phyloP scores from a whole-genome alignment of 2,888 invertebrate genomes.

The Drosophila nr. perissopoda region DNA sequence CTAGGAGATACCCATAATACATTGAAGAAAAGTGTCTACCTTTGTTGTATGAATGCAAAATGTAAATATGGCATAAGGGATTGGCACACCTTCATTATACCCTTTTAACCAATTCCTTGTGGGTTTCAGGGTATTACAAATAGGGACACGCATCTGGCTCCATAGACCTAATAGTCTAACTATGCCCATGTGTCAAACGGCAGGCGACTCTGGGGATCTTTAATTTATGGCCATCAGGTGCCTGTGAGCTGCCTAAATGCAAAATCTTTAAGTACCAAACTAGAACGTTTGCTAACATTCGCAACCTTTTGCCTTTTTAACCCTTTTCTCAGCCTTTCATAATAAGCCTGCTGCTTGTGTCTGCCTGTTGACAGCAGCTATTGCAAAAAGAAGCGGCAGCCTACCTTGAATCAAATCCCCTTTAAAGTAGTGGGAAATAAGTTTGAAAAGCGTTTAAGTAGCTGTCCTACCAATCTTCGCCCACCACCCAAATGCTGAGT shows the following conservation, averaged over 20 bases:
- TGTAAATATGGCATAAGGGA: background rate
- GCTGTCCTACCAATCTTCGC: background rate
- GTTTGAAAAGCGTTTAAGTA: conserved; percentile 30
- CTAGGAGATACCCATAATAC: background rate
- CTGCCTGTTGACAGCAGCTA: conserved; percentile 47
- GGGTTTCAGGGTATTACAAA: background rate
- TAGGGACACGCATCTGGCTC: conserved; percentile 30
- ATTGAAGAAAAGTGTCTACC: background rate
- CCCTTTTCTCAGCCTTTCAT: conserved; percentile 16
- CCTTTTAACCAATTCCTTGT: background rate
- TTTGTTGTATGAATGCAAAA: background rate
- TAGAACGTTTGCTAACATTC: conserved; percentile 27
- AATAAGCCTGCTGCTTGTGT: conserved; percentile 33
- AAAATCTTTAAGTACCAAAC: conserved; percentile 35
- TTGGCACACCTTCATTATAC: background rate
- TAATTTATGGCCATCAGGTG: conserved; percentile 70
- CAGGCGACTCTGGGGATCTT: conserved; percentile 22
- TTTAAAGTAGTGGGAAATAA: conserved; percentile 22
- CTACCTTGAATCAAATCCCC: conserved; percentile 13
- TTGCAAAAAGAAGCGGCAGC: conserved; percentile 1
- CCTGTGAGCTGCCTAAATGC: conserved; percentile 36
- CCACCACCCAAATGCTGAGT: background rate
- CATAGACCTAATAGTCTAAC: conserved; percentile 11
- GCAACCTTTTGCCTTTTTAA: conserved; percentile 1
- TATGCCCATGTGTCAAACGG: conserved; percentile 61